phyloP scores from a whole-genome alignment of 2,797 vertebrate species.

The Notoglanidium macrostoma region DNA sequence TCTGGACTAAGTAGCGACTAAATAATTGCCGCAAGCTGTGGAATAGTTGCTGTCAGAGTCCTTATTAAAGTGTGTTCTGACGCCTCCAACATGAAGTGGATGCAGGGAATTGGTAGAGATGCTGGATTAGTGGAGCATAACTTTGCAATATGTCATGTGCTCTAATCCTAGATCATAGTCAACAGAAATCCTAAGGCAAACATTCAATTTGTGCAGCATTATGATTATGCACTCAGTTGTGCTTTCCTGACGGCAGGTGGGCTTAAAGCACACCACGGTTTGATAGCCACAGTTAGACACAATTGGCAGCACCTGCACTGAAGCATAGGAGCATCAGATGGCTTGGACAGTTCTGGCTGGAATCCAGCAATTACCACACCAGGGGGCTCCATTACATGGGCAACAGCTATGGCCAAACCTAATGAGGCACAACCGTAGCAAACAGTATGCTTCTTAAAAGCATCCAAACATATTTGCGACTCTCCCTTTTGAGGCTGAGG shows the following conservation, averaged over 20 bases:
- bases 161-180: conserved; percentile 26
- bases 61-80: conserved; percentile 19
- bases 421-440: conserved; percentile 58
- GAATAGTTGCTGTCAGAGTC: not conserved
- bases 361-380: conserved; percentile 61
- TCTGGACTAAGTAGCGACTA: not conserved
- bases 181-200: conserved; percentile 34
- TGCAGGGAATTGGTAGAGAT: not conserved
- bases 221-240: conserved; percentile 39
- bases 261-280: conserved; percentile 47
- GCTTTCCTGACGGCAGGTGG: conserved; percentile 42
- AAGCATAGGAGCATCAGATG: conserved; percentile 56
- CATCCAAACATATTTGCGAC: conserved; percentile 35
- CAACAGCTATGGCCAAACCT: conserved; percentile 50
- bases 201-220: conserved; percentile 35
- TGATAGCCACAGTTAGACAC: conserved; percentile 54
- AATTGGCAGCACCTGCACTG: conserved; percentile 54
- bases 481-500: conserved; percentile 33
- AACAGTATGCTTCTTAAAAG: conserved; percentile 50
- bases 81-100: not conserved
- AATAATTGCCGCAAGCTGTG: not conserved
- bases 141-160: conserved; percentile 13
- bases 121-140: conserved; percentile 23
- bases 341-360: conserved; percentile 48
- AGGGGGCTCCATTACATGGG: conserved; percentile 59